Evolutionary conservation across 2,888 invertebrate genomes (phyloP), one percentile per base, ranked within the genome.

Genomic region (Drosophila buzzatii): DNA sequence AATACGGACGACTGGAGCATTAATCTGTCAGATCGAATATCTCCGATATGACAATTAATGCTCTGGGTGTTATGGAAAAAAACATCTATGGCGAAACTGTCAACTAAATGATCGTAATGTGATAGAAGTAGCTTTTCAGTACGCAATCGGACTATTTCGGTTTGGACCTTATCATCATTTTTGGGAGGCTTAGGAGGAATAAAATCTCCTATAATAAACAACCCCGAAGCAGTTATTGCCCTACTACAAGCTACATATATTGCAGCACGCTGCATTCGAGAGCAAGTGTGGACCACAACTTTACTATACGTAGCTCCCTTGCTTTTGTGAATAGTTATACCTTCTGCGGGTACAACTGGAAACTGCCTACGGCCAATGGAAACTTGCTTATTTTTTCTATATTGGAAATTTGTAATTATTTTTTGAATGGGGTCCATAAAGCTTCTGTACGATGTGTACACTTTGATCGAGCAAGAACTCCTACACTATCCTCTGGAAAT

Each of bases 401-500:
- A 8, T n/a, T 41, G 41, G n/a, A 41, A 41, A 16, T 41, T 41
- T n/a, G 9, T 5, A 41, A n/a, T 9, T 41, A n/a, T 41, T 41
- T 41, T 41, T 16, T n/a, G 41, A 41, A 6, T n/a, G 41, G n/a
- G 41, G 41, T n/a, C n/a, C 8, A 41, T n/a, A 7, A n/a, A 41
- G 41, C 5, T 41, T 41, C 41, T 41, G 41, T n/a, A 41, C 41
- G n/a, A 41, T 41, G 41, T 16, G 41, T 41, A 41, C 41, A 41
- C 41, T 41, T 41, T n/a, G n/a, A 41, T 8, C n/a, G 41, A 41
- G 41, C n/a, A n/a, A 41, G 41, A n/a, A 41, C 41, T 41, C n/a
- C 41, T 41, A 41, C 41, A n/a, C 41, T 41, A n/a, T n/a, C n/a
- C n/a, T 41, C n/a, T 41, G 41, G n/a, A n/a, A 41, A 41, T 41